phyloP scores from a whole-genome alignment of 2,888 invertebrate genomes.

The Ectemnius lituratus region DNA sequence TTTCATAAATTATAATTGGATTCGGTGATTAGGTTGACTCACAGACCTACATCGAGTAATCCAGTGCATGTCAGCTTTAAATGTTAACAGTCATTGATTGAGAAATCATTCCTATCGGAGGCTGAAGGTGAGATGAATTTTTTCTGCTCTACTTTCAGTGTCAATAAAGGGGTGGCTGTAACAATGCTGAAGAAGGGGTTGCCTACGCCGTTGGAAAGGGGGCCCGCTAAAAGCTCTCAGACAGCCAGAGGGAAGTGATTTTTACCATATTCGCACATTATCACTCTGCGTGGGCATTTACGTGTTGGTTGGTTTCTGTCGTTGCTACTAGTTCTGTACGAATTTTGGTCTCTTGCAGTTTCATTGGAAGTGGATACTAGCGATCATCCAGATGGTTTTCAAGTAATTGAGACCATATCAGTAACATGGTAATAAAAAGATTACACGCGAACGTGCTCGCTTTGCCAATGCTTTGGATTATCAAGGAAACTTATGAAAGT shows the following conservation, averaged over 20 bases:
- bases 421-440: conserved; percentile 60
- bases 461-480: conserved; percentile 13
- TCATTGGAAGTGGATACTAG: conserved; percentile 49
- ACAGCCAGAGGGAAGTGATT: conserved; percentile 39
- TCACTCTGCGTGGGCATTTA: conserved; percentile 27
- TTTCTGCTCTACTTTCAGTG: neutral
- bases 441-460: conserved; percentile 42
- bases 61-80: conserved; percentile 34
- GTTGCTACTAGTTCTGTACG: conserved; percentile 12
- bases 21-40: neutral
- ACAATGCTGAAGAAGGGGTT: neutral
- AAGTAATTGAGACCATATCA: conserved; percentile 46
- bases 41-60: conserved; percentile 37
- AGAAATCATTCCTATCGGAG: neutral
- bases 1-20: neutral
- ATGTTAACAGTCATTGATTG: neutral
- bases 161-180: neutral
- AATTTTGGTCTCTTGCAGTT: conserved; percentile 37
- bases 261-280: conserved; percentile 25
- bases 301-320: neutral
- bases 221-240: conserved; percentile 53
- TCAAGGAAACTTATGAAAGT: conserved; percentile 19
- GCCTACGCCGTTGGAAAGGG: neutral
- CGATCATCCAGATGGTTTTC: conserved; percentile 62
- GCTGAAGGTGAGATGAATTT: neutral